Evolutionary conservation across 1,140 invertebrate genomes (phyloP).

Genomic region (Grapholita molesta): DNA sequence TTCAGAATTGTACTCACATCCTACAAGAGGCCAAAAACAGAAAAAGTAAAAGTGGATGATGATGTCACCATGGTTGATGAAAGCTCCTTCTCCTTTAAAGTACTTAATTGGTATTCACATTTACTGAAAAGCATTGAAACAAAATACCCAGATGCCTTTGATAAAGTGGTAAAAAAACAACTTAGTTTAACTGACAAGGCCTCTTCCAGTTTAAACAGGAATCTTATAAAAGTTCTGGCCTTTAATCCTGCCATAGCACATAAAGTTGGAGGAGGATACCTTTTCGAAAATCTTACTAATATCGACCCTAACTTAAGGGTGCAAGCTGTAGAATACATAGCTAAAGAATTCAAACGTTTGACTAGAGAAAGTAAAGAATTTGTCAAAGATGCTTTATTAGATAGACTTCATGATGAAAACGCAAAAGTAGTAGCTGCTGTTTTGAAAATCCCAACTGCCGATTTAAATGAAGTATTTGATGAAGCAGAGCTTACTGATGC

Average conservation of each 20-base stretch:
- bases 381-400: slow-evolving; percentile 78
- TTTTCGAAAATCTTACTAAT: slow-evolving; percentile 85
- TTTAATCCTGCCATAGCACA: slow-evolving; percentile 77
- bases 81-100: slow-evolving; percentile 40
- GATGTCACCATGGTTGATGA: slow-evolving; percentile 73
- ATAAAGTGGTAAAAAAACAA: slow-evolving; percentile 78
- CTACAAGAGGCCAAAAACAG: slow-evolving; percentile 34
- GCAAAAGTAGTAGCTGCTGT: slow-evolving; percentile 75
- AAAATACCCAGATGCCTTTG: slow-evolving; percentile 83
- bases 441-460: slow-evolving; percentile 63
- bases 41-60: slow-evolving; percentile 40
- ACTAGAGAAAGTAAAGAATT: slow-evolving; percentile 75
- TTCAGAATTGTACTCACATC: slow-evolving; percentile 73
- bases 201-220: slow-evolving; percentile 33
- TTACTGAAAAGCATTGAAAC: slow-evolving; percentile 79
- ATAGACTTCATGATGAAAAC: slow-evolving; percentile 80
- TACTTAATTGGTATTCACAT: slow-evolving; percentile 73
- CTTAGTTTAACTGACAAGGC: slow-evolving; percentile 58
- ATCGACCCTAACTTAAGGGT: slow-evolving; percentile 80
- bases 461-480: slow-evolving; percentile 64
- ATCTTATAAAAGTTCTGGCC: slow-evolving; percentile 65
- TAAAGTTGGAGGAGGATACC: slow-evolving; percentile 74
- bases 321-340: slow-evolving; percentile 80
- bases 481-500: slow-evolving; percentile 46
- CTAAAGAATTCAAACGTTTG: slow-evolving; percentile 73